Percentiles rank a stretch among this genome's conserved stretches.
Conservation (phyloP, 2,113 vertebrate species). For the Conger conger region DNA sequence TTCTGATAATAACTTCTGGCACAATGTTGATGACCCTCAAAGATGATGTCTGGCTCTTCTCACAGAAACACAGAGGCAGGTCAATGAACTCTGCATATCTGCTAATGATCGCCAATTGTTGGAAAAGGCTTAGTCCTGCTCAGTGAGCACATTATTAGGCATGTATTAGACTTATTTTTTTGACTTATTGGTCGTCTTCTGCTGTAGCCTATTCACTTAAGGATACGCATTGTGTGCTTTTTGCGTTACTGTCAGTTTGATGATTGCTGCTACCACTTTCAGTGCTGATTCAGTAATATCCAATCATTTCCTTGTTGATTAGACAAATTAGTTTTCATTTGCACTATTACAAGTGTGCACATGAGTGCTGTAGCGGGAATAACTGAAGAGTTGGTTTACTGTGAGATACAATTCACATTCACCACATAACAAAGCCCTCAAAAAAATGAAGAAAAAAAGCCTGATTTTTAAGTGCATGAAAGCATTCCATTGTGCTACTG, state of each 20-base stretch:
- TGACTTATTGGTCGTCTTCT: too few relatives aligned
- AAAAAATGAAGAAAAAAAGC: background rate
- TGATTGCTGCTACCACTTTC: background rate
- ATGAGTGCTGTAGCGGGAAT: background rate
- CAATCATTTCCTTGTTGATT: background rate
- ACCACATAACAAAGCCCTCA: background rate
- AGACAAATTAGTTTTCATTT: background rate
- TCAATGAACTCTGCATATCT: too few relatives aligned
- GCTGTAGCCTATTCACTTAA: too few relatives aligned
- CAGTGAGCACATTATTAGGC: too few relatives aligned
- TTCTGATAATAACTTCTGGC: background rate
- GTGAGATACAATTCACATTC: background rate
- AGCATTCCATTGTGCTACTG: background rate
- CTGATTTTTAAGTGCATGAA: slow-evolving; percentile 11
- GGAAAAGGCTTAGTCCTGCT: background rate
- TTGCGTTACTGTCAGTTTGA: too few relatives aligned
- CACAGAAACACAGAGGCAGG: background rate
- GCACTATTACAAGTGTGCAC: background rate
- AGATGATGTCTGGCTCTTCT: background rate
- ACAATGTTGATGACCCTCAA: background rate
- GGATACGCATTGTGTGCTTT: too few relatives aligned
- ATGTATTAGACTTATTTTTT: too few relatives aligned
- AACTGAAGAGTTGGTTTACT: background rate
- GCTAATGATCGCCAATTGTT: background rate
- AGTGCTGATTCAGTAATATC: background rate